Evolutionary conservation across 2,797 vertebrate species (phyloP), one percentile per base, ranked within the genome.

Genomic region (Chelon auratus): DNA sequence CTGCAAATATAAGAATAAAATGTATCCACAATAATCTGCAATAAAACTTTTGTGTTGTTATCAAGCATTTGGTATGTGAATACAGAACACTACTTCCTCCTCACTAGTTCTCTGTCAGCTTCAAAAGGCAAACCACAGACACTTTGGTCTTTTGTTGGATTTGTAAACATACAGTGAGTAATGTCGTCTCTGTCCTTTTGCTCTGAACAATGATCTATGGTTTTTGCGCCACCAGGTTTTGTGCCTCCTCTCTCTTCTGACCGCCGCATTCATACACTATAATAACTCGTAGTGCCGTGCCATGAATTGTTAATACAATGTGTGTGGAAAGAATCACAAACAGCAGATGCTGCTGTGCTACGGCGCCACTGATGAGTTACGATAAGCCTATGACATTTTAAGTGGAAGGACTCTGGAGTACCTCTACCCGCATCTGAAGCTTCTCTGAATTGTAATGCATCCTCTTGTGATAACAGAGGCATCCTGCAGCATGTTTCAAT

Each of bases 221-320:
- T 51, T 64, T 50, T 20, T 13, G 12, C 18, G 9, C 9, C 1
- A 14, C 56, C 30, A 47, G 42, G 18, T 40, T 59, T 40, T 42
- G 7, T 50, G 48, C 42, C 39, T 48, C 33, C 40, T 56, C 58
- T 60, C 45, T 64, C 30, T 10, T 67, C 62, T 76, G 68, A 85
- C 77, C 68, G 36, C 37, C 9, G 22, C 9, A 15, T 60, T 79
- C 75, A 68, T 30, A 77, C 75, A 52, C 58, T 26, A 18, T 71
- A 78, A 83, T 84, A 81, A 73, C 62, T 83, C 74, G 63, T 52
- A 63, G 68, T 62, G 55, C 42, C 30, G 64, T 57, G 22, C 62
- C 43, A 85, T 89, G 75, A 87, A 88, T 89, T 76, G 71, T 82
- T 88, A 66, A 88, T 83, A 57, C 24, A 7, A 65, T 17, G 47